Percentiles rank a stretch among this genome's conserved stretches.
Conservation (phyloP, 2,888 invertebrate species). For the Emesis russula region DNA sequence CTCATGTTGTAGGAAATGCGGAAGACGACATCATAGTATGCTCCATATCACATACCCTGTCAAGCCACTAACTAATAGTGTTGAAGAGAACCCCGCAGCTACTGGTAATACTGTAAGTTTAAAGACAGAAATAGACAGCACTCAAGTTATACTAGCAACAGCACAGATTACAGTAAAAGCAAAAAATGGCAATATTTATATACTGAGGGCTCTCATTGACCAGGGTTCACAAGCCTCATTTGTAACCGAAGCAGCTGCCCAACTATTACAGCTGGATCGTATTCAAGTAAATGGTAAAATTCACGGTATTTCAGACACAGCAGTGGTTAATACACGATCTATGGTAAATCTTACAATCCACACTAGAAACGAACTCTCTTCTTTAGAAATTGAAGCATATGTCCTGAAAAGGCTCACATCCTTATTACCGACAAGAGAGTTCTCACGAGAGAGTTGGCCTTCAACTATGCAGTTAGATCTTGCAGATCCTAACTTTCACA, state of each 20-base stretch:
- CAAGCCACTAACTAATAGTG: neutral
- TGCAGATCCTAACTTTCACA: slow-evolving; percentile 69
- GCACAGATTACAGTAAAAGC: slow-evolving; percentile 48
- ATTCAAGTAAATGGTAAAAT: slow-evolving; percentile 66
- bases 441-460: slow-evolving; percentile 51
- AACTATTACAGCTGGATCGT: slow-evolving; percentile 64
- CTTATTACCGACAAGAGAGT: slow-evolving; percentile 40
- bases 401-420: slow-evolving; percentile 68
- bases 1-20: slow-evolving; percentile 70
- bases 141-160: slow-evolving; percentile 66
- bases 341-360: slow-evolving; percentile 61
- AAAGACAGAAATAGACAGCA: slow-evolving; percentile 51
- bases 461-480: slow-evolving; percentile 52
- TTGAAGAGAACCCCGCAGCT: neutral
- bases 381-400: slow-evolving; percentile 55
- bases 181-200: slow-evolving; percentile 30
- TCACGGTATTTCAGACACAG: slow-evolving; percentile 69
- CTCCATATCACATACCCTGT: neutral
- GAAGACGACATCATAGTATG: slow-evolving; percentile 72
- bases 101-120: slow-evolving; percentile 2
- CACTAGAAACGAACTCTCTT: slow-evolving; percentile 9
- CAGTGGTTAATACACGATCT: slow-evolving; percentile 67
- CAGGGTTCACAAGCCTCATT: slow-evolving; percentile 80
- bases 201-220: slow-evolving; percentile 73
- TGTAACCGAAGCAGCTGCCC: slow-evolving; percentile 66